phyloP scores from a whole-genome alignment of 2,888 invertebrate genomes.

The Folsomia manolachei region DNA sequence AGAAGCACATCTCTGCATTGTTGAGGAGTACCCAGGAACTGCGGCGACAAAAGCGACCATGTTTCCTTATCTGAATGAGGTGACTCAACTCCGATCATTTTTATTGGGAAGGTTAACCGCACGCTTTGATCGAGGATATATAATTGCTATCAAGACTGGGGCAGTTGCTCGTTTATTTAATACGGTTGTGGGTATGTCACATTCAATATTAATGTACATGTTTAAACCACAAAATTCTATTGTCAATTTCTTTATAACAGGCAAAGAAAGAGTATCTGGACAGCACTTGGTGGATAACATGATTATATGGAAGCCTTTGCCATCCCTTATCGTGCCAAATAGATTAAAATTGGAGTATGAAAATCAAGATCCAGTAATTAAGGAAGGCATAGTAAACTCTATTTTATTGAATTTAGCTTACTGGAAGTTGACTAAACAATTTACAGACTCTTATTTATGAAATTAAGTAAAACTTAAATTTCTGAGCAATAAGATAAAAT shows the following conservation, averaged over 20 bases:
- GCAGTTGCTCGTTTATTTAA: conserved; percentile 41
- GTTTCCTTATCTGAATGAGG: conserved; percentile 34
- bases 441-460: not conserved
- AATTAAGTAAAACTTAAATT: not conserved
- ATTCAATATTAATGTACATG: not conserved
- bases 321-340: conserved; percentile 14
- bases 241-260: conserved; percentile 13
- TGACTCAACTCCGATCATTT: conserved; percentile 36
- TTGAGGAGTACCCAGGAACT: conserved; percentile 38
- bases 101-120: conserved; percentile 33
- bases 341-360: conserved; percentile 19
- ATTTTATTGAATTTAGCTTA: conserved; percentile 45
- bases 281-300: conserved; percentile 38
- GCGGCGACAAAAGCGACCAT: conserved; percentile 22
- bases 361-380: conserved; percentile 16
- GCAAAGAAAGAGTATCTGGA: conserved; percentile 44
- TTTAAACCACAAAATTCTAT: not conserved
- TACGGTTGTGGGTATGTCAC: conserved; percentile 38
- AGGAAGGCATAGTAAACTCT: conserved; percentile 39
- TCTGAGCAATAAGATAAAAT: no score
- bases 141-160: conserved; percentile 35
- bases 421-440: conserved; percentile 43
- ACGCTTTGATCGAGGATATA: conserved; percentile 17
- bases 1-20: conserved; percentile 31
- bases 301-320: conserved; percentile 13